Conservation (phyloP, 2,797 vertebrate genomes). For the Platyrinchus mystaceus region DNA sequence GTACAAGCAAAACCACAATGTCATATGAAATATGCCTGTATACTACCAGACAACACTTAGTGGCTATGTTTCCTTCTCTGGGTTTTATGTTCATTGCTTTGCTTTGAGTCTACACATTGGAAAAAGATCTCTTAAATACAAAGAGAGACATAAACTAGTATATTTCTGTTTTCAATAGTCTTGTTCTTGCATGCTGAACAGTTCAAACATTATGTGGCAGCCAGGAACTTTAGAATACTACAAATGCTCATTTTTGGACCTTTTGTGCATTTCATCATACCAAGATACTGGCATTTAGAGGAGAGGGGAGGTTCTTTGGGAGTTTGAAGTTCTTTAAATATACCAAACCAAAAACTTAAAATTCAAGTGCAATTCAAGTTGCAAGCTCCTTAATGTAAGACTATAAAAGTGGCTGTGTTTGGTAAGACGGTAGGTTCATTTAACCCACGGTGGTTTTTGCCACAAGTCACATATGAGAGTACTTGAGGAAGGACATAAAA, state of each 20-base stretch:
- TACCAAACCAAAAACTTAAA: not conserved
- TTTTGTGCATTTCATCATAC: not conserved
- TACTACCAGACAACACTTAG: not conserved
- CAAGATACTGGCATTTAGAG: not conserved
- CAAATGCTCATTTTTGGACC: not conserved
- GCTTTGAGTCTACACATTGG: not conserved
- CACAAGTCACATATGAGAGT: rapidly evolving
- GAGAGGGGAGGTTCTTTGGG: not conserved
- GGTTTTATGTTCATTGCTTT: not conserved
- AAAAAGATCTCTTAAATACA: not conserved
- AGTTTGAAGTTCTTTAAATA: not conserved
- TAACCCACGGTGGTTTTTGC: not conserved
- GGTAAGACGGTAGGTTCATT: not conserved
- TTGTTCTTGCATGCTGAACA: not conserved
- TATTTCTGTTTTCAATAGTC: not conserved
- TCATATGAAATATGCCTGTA: not conserved
- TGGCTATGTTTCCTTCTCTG: not conserved
- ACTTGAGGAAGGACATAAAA: not conserved
- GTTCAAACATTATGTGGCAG: not conserved
- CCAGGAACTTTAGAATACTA: not conserved
- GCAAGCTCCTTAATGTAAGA: not conserved
- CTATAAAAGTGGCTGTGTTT: not conserved
- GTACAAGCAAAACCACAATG: not conserved
- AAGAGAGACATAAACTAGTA: not conserved
- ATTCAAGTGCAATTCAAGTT: not conserved